Evolutionary conservation across 1,140 invertebrate species (phyloP), one percentile per base, ranked within the genome.

Genomic region (Oryzaephilus surinamensis): DNA sequence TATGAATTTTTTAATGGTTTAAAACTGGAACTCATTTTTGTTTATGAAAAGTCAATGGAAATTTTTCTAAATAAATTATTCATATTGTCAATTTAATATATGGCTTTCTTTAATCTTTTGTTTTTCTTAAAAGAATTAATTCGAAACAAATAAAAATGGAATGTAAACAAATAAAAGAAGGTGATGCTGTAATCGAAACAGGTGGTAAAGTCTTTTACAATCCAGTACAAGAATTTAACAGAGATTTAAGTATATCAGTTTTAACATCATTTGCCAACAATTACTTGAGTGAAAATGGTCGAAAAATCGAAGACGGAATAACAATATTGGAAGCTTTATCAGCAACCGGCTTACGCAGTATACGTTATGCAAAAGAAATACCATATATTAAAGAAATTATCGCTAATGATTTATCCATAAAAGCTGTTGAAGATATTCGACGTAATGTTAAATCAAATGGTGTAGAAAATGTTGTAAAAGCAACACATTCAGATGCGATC

Each of bases 191-290:
- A 53, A 77, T 91, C 41, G 63, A 79, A 10, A 73, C 72, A 6
- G 57, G 66, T 11, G 73, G 77, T 29, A 76, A 81, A 58, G 90
- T 97, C 0, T 98, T 98, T 65, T 97, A 97, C 56, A 98, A 97
- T 69, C 91, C 90, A 2, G 93, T 96, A 11, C 94, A 98, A 65
- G 88, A 97, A 65, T 97, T 97, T 54, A 97, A 97, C 59, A 70
- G 94, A 53, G 94, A 98, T 68, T 63, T 98, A n/a, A 94, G 77
- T 61, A 71, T 81, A 50, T 66, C 73, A 2, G 77, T 76, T 2
- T 47, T 80, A 11, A 72, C 66, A 44, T 60, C 71, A 12, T 80
- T 76, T 58, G 65, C 65, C 14, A 57, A 66, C 39, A 62, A 72
- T 19, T 70, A 60, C 45, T 56, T 23, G 21, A 41, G n/a, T 54